These are phyloP conservation scores for Coregonus suidteri DNA, from an alignment of 2,797 vertebrate genomes.

Conservation along the genomic window DNA sequence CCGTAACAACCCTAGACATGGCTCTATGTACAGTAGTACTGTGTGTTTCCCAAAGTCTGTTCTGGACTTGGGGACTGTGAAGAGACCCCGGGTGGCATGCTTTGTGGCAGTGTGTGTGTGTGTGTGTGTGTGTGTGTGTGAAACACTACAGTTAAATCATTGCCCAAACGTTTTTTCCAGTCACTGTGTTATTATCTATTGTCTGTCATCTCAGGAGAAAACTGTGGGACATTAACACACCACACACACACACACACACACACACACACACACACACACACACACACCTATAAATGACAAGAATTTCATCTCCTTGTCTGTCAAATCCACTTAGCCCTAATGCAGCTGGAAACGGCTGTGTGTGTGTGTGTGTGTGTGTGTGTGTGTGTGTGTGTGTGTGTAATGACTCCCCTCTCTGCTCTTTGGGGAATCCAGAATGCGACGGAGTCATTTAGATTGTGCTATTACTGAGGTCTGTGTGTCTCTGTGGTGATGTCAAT, in stretches of 20 bases:
- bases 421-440: neutral
- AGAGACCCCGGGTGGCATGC: no score
- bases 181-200: neutral
- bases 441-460: constrained; percentile 34
- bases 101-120: no score
- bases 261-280: neutral
- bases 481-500: constrained; percentile 39
- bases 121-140: no score
- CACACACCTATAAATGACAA: neutral
- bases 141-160: no score
- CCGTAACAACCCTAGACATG: no score
- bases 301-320: constrained; percentile 58
- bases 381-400: constrained; percentile 16
- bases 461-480: constrained; percentile 22
- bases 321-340: constrained; percentile 58
- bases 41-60: no score
- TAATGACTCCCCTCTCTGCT: neutral
- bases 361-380: neutral
- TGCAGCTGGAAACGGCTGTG: constrained; percentile 35
- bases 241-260: neutral
- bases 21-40: no score
- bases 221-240: neutral
- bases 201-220: constrained; percentile 11
- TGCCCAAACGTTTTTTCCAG: no score
- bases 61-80: no score